Conservation (phyloP, 1,140 invertebrate genomes). For the Diorhabda carinulata region DNA sequence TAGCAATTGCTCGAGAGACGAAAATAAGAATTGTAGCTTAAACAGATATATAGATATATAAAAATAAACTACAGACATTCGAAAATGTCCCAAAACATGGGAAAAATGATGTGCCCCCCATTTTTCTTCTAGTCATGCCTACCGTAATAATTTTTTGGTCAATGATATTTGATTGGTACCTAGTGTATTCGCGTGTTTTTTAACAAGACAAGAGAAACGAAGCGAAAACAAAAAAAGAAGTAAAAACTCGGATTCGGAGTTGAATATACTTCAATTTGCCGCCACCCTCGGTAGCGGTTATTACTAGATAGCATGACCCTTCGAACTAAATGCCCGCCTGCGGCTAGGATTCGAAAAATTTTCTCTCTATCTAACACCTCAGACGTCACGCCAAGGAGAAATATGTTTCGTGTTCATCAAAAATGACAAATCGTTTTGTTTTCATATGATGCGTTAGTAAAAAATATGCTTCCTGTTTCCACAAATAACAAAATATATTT, state of each 20-base stretch:
- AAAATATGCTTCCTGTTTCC: neutral
- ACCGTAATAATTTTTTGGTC: too few relatives aligned
- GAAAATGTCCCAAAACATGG: too few relatives aligned
- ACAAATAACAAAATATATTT: slow-evolving; percentile 1
- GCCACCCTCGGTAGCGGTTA: slow-evolving; percentile 12
- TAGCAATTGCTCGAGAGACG: too few relatives aligned
- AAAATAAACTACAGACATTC: too few relatives aligned
- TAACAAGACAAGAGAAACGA: slow-evolving; percentile 2
- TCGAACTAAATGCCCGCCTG: slow-evolving; percentile 13
- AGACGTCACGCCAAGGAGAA: neutral
- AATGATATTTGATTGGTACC: too few relatives aligned
- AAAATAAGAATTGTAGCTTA: too few relatives aligned
- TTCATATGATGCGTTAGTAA: slow-evolving; percentile 8
- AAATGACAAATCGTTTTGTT: slow-evolving; percentile 20
- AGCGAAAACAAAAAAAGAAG: slow-evolving; percentile 9
- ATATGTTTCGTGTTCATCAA: slow-evolving; percentile 19
- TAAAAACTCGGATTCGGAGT: neutral
- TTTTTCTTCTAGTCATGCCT: too few relatives aligned
- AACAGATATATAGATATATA: too few relatives aligned
- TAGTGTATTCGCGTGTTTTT: neutral
- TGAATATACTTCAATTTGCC: slow-evolving; percentile 17
- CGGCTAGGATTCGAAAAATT: slow-evolving; percentile 10
- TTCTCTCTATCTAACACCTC: slow-evolving; percentile 1
- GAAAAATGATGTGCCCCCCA: too few relatives aligned
- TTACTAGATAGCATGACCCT: slow-evolving; percentile 21